Evolutionary conservation across 2,113 vertebrate species (phyloP).

Genomic region (Scopus umbretta): DNA sequence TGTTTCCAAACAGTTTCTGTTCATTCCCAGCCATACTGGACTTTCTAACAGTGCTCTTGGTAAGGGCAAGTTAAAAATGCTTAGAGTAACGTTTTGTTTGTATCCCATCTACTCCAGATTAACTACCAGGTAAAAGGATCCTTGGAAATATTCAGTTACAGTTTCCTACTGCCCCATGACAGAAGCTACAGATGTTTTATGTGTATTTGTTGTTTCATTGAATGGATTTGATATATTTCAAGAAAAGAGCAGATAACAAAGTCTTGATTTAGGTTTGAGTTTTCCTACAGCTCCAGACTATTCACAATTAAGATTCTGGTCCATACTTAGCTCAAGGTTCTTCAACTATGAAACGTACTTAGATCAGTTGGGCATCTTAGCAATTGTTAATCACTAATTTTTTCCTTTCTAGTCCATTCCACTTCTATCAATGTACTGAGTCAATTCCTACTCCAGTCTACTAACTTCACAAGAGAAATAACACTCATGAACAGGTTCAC

Average conservation of each 20-base stretch:
- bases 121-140: background rate
- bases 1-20: background rate
- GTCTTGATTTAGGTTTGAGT: background rate
- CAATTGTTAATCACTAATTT: background rate
- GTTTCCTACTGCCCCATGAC: background rate
- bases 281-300: background rate
- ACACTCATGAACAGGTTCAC: background rate
- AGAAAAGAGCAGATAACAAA: background rate
- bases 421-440: background rate
- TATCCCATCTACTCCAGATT: background rate
- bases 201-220: background rate
- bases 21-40: background rate
- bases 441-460: background rate
- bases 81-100: background rate
- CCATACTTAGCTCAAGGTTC: background rate
- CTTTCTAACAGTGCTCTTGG: background rate
- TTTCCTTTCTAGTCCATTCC: conserved; percentile 2
- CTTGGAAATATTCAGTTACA: background rate
- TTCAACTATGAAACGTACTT: conserved; percentile 13
- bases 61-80: background rate
- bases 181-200: background rate
- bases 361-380: background rate
- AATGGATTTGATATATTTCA: background rate
- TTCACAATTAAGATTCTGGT: background rate
- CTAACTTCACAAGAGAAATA: conserved; percentile 2